These are phyloP conservation scores for Chloropsis hardwickii DNA, from an alignment of 2,113 vertebrate species.

Conservation along the genomic window DNA sequence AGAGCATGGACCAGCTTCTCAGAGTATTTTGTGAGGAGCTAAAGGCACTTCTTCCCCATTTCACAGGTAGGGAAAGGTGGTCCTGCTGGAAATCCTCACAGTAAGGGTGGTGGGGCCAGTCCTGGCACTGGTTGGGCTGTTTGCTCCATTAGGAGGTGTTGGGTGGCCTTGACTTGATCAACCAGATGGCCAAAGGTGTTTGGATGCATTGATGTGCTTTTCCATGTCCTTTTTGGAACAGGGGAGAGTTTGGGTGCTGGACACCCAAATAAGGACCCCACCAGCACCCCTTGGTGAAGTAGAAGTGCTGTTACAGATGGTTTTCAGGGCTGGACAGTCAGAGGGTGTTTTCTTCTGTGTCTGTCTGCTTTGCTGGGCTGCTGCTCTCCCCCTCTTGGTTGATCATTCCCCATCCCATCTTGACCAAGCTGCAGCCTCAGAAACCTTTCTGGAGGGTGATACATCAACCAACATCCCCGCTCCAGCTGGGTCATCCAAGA, in stretches of 20 bases:
- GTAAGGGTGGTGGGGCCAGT: fast-evolving
- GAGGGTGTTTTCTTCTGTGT: fast-evolving
- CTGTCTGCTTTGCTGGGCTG: background rate
- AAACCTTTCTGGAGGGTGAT: background rate
- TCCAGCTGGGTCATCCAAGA: fast-evolving
- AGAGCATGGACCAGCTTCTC: background rate
- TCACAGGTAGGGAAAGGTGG: fast-evolving
- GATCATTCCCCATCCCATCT: background rate
- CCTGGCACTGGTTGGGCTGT: fast-evolving
- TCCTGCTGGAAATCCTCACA: background rate
- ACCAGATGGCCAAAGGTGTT: background rate
- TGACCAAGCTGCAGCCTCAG: background rate
- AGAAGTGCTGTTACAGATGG: background rate
- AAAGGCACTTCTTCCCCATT: fast-evolving
- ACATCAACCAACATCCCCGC: fast-evolving
- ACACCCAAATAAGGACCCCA: fast-evolving
- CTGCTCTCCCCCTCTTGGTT: background rate
- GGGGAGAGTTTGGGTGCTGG: background rate
- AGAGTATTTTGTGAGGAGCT: fast-evolving
- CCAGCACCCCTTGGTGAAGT: background rate
- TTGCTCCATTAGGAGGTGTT: fast-evolving
- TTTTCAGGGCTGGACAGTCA: background rate
- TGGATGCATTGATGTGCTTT: fast-evolving
- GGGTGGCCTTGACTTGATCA: background rate
- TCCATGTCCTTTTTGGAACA: fast-evolving